Evolutionary conservation across 2,797 vertebrate genomes (phyloP), one percentile per base, ranked within the genome.

Genomic region (Tauraco hartlaubi): DNA sequence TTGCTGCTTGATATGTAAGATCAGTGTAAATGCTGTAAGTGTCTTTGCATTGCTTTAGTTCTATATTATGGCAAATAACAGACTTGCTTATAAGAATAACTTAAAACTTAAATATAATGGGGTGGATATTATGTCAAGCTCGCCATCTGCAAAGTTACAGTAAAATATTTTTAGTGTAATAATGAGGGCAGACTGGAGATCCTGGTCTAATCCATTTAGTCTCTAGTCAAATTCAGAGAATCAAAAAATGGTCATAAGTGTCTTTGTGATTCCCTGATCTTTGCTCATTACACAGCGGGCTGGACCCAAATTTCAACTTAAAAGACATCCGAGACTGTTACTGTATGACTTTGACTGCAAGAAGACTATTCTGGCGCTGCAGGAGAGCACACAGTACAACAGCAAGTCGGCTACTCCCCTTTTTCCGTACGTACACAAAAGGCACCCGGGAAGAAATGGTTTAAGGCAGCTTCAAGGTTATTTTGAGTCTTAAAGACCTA

Each of bases 281-380:
- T 93, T 96, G 83, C 77, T 95, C 77, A 90, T 90, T 82, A 82
- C 94, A 90, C 93, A 96, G 96, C 93, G 92, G 94, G 92, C 61
- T 93, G 95, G 86, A 96, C 94, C 88, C 88, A 91, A 89, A 90
- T 95, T 94, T 93, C 52, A 52, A 28, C 85, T 85, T 62, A 55
- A 96, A 93, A 90, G 88, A 8, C 43, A 69, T 58, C 54, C 2
- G 7, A 74, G 61, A 54, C 56, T 51, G 41, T 64, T 90, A 52
- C 71, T 77, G 43, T 7, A 9, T 51, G 81, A 80, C 90, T 90
- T 37, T 85, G 66, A 39, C 81, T 78, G 33, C 63, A 74, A 61
- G 85, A 77, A 81, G 73, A 73, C 58, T 52, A 29, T 94, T 63
- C 73, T 76, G 51, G 71, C 17, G 0, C 93, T 10, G 2, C 83